phyloP scores from a whole-genome alignment of 2,113 vertebrate species.

The Tragelaphus imberbis region DNA sequence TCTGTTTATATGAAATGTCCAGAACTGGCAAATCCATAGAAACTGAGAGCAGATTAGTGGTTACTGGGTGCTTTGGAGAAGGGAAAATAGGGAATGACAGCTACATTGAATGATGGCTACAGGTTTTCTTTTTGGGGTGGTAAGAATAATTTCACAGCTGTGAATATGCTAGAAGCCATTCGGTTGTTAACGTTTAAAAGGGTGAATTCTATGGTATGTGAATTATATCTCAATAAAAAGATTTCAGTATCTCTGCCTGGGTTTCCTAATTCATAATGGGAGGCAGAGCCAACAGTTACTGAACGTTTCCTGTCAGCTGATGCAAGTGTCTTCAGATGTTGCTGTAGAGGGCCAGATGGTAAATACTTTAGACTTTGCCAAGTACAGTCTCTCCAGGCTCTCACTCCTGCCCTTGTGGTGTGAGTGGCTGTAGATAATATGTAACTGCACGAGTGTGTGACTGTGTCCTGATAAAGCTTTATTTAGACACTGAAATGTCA shows the following conservation, averaged over 20 bases:
- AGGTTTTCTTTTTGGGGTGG: neutral
- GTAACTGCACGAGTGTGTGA: neutral
- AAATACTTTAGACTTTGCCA: neutral
- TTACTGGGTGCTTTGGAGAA: neutral
- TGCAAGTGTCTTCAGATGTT: neutral
- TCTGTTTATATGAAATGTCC: neutral
- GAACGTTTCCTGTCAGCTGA: neutral
- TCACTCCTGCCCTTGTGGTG: neutral
- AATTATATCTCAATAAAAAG: neutral
- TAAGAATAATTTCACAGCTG: neutral
- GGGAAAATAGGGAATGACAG: neutral
- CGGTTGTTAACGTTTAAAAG: neutral
- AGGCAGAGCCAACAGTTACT: neutral
- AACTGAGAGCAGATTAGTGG: neutral
- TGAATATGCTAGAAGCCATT: neutral
- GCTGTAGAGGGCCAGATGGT: neutral
- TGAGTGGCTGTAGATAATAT: neutral
- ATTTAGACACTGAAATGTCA: neutral
- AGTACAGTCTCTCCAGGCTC: neutral
- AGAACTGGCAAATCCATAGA: neutral
- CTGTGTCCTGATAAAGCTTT: neutral
- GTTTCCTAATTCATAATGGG: neutral
- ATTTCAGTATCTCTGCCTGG: neutral
- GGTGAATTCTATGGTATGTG: neutral
- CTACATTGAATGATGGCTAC: neutral